Conservation (phyloP, 2,888 invertebrate species). For the Sympetrum striolatum region DNA sequence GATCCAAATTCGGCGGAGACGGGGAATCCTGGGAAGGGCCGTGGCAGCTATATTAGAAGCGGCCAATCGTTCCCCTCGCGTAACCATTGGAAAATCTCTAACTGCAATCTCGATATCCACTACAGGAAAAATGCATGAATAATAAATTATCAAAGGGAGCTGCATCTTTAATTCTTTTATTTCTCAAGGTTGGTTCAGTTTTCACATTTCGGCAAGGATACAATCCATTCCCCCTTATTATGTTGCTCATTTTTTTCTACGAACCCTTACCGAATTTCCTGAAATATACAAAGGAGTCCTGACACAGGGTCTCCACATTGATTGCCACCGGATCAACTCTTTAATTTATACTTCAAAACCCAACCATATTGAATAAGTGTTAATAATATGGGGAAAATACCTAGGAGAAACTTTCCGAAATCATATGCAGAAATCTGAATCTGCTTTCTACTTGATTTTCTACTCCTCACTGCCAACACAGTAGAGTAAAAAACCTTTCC, state of each 20-base stretch:
- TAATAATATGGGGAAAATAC: conserved; percentile 17
- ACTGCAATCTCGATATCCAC: background rate
- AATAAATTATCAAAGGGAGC: background rate
- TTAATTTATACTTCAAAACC: background rate
- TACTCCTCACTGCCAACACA: conserved; percentile 1
- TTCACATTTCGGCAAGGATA: conserved; percentile 29
- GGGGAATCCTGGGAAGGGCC: conserved; percentile 4
- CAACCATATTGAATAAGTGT: background rate
- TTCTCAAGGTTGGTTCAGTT: conserved; percentile 31
- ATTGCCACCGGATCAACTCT: conserved; percentile 14
- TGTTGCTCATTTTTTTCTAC: conserved; percentile 1
- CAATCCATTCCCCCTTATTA: conserved; percentile 23
- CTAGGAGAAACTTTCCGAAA: conserved; percentile 14
- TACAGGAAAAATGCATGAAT: background rate
- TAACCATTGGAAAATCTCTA: background rate
- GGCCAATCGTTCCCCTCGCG: background rate
- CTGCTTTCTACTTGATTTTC: conserved; percentile 9
- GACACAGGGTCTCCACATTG: conserved; percentile 18
- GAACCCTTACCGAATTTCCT: conserved; percentile 15
- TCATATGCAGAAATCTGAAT: conserved; percentile 32
- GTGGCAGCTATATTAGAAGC: background rate
- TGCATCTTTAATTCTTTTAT: background rate
- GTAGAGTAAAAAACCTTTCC: background rate
- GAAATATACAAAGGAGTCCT: conserved; percentile 23
- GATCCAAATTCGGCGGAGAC: conserved; percentile 21